Base-by-base conservation (phyloP, 2,888 invertebrate genomes). In the Caenorhabditis virilis region DNA sequence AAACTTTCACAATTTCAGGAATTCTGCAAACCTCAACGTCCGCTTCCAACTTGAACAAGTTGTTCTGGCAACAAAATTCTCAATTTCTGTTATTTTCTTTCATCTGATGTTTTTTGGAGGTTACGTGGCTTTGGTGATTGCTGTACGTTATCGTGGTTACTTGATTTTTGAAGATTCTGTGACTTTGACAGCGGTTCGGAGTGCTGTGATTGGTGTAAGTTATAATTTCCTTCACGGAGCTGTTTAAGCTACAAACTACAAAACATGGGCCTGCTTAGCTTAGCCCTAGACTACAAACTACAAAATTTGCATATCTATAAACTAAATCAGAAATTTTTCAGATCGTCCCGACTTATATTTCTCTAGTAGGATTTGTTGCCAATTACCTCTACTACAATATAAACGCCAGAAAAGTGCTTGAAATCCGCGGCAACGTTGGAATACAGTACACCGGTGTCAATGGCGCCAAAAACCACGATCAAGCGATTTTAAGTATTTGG, bases 11-110 rank as follows among this genome's bases (percentile, higher is more conserved):
- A n/a, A n/a, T n/a, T n/a, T 9, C 33, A 11, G 33, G 33, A 33
- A 33, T 13, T 16, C 18, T 38, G 38, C 6, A 42, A 42, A 42
- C 20, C 22, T 42, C 18, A 6, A 16, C 18, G 11, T 48, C 9
- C 50, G 50, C 15, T 57, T 51, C 38, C 33, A 58, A 33, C 26
- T 58, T 38, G 46, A 58, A 46, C 50, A 58, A n/a, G 46, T 58
- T n/a, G 35, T 22, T n/a, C 51, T 51, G 2, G 46, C 57, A 6
- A 51, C 57, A 2, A 38, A 30, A 39, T 58, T 58, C 18, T 41
- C 57, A 13, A 16, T 51, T 5, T 45, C 39, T 16, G 51, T 58
- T 1, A 46, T 51, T 4, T 58, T 58, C 20, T 38, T 26, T 20
- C 51, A 58, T 23, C n/a, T 51, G n/a, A n/a, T 46, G 15, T 58